Base-by-base conservation (phyloP, 2,888 invertebrate species). In the Xylota segnis region DNA sequence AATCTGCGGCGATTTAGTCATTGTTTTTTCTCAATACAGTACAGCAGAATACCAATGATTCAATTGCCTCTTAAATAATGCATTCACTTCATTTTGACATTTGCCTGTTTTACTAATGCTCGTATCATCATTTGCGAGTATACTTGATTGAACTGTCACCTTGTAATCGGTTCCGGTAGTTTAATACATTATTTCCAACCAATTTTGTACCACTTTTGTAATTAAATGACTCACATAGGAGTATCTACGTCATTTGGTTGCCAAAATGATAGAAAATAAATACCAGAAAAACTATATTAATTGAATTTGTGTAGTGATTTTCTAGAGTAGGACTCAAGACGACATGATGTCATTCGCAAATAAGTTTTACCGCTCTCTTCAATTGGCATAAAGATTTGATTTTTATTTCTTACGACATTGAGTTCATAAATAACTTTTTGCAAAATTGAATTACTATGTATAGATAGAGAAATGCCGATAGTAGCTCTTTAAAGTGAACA, bases 271-370 rank as follows among this genome's bases (percentile, higher is more conserved):
- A 2, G 2, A 16, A 1, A 18, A 50, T 23, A 23, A 5, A 50
- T n/a, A n/a, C n/a, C n/a, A 18, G 9, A 50, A 50, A 23, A 50
- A 50, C 50, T 18, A 10, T 50, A 23, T 50, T 50, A 50, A 50
- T 50, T 50, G 50, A 50, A 50, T 50, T 50, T 50, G 50, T 50
- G 50, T 50, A 23, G 50, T 50, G 50, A 50, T 50, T 50, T 10
- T 18, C 23, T 23, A 50, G 16, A 9, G 14, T 23, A 23, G 50
- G 50, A 18, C 12, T 50, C 50, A 50, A 50, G 50, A 23, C 14
- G 50, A 37, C 16, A 40, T 66, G 66, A 66, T 66, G 52, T 66
- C 66, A 66, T 66, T 52, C 34, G 40, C 6, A 29, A 66, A 40
- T 40, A 52, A 45, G 50, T 34, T 23, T 37, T 27, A 66, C 50